Conservation (phyloP, 2,797 vertebrate genomes). For the Anas capensis region DNA sequence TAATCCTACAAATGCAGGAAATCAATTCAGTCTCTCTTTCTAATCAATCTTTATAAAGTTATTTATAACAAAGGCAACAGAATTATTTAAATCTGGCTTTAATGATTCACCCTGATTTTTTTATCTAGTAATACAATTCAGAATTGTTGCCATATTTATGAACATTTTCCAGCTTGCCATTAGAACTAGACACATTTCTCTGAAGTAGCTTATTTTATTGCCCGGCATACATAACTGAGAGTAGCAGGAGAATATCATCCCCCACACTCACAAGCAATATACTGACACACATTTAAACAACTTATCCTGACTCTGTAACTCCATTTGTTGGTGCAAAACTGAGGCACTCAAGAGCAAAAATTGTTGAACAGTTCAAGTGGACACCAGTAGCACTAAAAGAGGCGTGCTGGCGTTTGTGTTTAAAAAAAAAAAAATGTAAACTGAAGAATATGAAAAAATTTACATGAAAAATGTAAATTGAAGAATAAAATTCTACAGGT, state of each 20-base stretch:
- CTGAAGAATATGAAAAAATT: no score
- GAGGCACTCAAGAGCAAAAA: no score
- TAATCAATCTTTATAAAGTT: not conserved
- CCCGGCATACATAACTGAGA: not conserved
- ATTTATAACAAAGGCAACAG: constrained; percentile 15
- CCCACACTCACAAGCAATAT: no score
- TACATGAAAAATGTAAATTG: not conserved
- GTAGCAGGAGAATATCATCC: no score
- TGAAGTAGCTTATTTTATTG: not conserved
- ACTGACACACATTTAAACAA: no score
- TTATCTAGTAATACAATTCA: not conserved
- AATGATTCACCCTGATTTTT: not conserved
- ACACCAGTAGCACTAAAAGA: no score
- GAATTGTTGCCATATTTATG: not conserved
- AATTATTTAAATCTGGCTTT: constrained; percentile 20
- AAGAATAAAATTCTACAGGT: not conserved
- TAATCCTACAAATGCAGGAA: constrained; percentile 22
- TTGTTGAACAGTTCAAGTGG: no score
- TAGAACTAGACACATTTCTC: not conserved
- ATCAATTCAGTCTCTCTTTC: not conserved
- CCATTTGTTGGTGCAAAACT: no score
- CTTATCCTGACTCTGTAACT: no score
- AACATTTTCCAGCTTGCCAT: not conserved
- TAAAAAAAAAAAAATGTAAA: no score
- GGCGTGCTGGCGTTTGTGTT: no score